A percentile compares a stretch with the other conserved stretches of the same genome.
These are phyloP conservation scores for Cryptoprocta ferox DNA, from an alignment of 2,797 vertebrate species.

Conservation along the genomic window DNA sequence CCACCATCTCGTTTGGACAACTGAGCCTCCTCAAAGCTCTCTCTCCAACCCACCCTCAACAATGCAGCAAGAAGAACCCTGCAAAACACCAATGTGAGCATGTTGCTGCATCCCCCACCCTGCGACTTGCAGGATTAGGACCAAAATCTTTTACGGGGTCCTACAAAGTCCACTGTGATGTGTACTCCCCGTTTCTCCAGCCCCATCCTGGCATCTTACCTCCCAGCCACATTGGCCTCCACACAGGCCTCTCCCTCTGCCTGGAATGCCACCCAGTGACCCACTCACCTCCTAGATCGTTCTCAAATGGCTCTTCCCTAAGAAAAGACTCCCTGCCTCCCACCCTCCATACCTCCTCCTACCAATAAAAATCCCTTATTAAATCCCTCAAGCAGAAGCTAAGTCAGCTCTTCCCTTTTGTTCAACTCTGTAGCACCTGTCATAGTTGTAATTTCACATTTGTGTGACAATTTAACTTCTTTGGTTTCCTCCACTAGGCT, in stretches of 20 bases:
- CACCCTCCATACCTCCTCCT: neutral
- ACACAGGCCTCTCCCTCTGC: neutral
- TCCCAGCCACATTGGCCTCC: neutral
- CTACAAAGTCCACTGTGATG: rapidly evolving
- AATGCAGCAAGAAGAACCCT: neutral
- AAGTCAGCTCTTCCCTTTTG: neutral
- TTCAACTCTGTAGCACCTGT: neutral
- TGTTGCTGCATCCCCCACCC: rapidly evolving
- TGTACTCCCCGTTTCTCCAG: neutral
- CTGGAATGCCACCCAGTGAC: neutral
- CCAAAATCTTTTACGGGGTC: neutral
- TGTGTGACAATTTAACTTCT: neutral
- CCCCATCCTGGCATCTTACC: neutral
- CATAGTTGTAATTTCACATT: neutral
- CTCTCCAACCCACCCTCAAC: neutral
- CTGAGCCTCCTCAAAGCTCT: neutral
- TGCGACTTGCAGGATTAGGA: neutral
- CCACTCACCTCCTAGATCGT: neutral
- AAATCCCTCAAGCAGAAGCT: neutral
- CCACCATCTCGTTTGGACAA: neutral
- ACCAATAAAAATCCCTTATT: neutral
- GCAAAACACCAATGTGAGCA: neutral
- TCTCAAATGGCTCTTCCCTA: neutral
- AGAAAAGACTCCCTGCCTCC: neutral
- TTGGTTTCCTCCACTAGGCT: neutral